phyloP scores from a whole-genome alignment of 2,113 vertebrate species.

The Sus scrofa region T2T-Sscrofa CM000827.6:67486001-67486500 shows the following conservation, averaged over 20 bases:
- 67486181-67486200: constrained; percentile 68
- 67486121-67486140: background rate
- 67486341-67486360: background rate
- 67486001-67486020: background rate
- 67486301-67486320: constrained; percentile 81
- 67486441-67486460: background rate
- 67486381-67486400: constrained; percentile 80
- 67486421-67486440: constrained; percentile 69
- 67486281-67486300: constrained; percentile 81
- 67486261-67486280: fast-evolving
- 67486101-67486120: background rate
- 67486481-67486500: background rate
- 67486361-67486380: constrained; percentile 77
- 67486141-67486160: constrained; percentile 75
- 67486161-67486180: constrained; percentile 72
- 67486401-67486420: constrained; percentile 72
- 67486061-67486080: background rate
- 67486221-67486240: constrained; percentile 75
- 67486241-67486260: constrained; percentile 84
- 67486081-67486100: background rate
- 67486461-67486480: background rate
- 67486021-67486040: background rate
- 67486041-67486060: background rate
- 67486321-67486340: constrained; percentile 68
- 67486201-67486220: constrained; percentile 57